A percentile compares a stretch with the other conserved stretches of the same genome.
These are phyloP conservation scores for Thereva unica DNA, from an alignment of 2,888 invertebrate genomes.

Conservation along the genomic window DNA sequence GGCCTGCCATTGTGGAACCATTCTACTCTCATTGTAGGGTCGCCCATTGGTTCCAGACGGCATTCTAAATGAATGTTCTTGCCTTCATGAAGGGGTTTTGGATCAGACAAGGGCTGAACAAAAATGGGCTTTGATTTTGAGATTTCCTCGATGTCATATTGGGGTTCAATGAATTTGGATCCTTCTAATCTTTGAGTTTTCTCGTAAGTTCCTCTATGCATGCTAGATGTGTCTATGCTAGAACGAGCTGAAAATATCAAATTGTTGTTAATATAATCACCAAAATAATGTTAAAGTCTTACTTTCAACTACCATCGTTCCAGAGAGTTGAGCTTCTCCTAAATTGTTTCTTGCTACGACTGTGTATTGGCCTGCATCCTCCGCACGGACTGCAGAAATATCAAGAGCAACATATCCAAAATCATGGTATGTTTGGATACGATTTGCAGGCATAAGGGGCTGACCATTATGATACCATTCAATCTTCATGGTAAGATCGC, in stretches of 20 bases:
- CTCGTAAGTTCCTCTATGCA: conserved; percentile 83
- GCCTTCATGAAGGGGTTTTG: conserved; percentile 83
- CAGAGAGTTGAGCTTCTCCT: conserved; percentile 84
- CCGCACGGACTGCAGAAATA: conserved; percentile 87
- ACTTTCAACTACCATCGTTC: conserved; percentile 88
- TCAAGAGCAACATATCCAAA: conserved; percentile 97
- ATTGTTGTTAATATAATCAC: conserved; percentile 1
- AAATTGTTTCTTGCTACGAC: conserved; percentile 89
- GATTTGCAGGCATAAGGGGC: conserved; percentile 83
- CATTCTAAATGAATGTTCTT: conserved; percentile 91
- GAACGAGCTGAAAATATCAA: conserved; percentile 71
- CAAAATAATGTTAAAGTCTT: conserved; percentile 58
- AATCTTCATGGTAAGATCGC: conserved; percentile 87
- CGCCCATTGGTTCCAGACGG: conserved; percentile 91
- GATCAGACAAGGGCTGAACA: conserved; percentile 84
- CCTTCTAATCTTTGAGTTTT: conserved; percentile 87
- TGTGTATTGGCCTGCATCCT: conserved; percentile 92
- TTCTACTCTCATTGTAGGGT: conserved; percentile 93
- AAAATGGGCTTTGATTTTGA: conserved; percentile 95
- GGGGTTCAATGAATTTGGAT: conserved; percentile 82
- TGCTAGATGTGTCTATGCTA: conserved; percentile 86
- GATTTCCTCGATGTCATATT: conserved; percentile 88
- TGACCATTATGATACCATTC: conserved; percentile 98
- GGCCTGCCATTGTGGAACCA: conserved; percentile 95
- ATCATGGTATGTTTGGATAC: conserved; percentile 93